A percentile compares a stretch with the other conserved stretches of the same genome.
These are phyloP conservation scores for Parambassis ranga DNA, from an alignment of 2,797 vertebrate species.

Conservation along the genomic window DNA sequence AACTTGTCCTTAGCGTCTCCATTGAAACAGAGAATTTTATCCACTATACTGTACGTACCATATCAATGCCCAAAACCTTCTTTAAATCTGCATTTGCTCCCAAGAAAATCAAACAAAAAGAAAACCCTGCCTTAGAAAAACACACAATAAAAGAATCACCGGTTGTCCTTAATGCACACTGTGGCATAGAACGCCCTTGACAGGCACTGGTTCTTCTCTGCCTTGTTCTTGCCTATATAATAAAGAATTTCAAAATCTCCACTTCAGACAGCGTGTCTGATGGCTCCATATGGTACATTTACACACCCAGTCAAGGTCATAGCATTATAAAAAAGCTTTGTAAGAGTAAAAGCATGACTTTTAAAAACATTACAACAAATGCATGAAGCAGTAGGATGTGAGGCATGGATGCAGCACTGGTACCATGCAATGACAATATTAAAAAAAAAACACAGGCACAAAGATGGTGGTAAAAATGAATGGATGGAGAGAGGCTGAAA, in stretches of 20 bases:
- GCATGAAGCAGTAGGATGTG: constrained; percentile 50
- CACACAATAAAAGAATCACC: not conserved
- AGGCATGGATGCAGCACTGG: constrained; percentile 58
- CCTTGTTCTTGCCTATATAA: not conserved
- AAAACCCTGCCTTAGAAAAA: too few relatives aligned
- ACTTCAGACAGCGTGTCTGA: not conserved
- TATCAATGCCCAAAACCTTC: not conserved
- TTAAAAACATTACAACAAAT: constrained; percentile 37
- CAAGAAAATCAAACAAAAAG: not conserved
- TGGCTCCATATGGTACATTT: not conserved
- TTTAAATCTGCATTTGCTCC: not conserved
- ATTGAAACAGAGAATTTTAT: constrained; percentile 20
- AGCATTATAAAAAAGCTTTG: constrained; percentile 9
- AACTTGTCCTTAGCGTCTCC: constrained; percentile 24
- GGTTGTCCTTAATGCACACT: not conserved
- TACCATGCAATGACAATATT: constrained; percentile 71
- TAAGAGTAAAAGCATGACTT: constrained; percentile 30
- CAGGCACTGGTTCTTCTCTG: not conserved
- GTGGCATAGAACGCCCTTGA: not conserved
- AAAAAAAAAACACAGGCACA: constrained; percentile 70
- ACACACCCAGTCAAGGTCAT: constrained; percentile 7
- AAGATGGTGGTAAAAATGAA: constrained; percentile 64
- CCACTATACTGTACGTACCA: not conserved
- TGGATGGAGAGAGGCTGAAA: constrained; percentile 74
- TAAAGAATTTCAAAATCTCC: not conserved